phyloP scores from a whole-genome alignment of 2,888 invertebrate species.

The Heliothis peltigera region DNA sequence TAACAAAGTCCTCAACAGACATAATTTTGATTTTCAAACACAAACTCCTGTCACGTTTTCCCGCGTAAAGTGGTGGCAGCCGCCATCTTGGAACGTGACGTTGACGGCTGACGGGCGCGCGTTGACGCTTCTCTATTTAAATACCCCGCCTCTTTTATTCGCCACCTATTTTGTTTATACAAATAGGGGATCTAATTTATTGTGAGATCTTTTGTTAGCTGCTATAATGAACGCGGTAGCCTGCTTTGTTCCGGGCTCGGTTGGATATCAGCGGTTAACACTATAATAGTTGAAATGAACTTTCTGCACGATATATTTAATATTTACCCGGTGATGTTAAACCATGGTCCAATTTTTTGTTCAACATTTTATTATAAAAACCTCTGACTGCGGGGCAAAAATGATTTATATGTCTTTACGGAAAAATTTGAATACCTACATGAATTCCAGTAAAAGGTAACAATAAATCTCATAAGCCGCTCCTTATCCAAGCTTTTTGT shows the following conservation, averaged over 20 bases:
- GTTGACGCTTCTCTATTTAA: slow-evolving; percentile 83
- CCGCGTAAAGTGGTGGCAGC: slow-evolving; percentile 79
- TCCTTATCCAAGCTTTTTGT: slow-evolving; percentile 47
- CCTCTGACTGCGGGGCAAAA: neutral
- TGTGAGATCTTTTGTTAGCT: slow-evolving; percentile 74
- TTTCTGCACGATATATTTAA: slow-evolving; percentile 36
- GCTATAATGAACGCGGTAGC: slow-evolving; percentile 70
- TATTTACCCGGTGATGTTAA: slow-evolving; percentile 17
- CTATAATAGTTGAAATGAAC: slow-evolving; percentile 29
- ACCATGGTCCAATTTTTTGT: neutral
- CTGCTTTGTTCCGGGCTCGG: slow-evolving; percentile 63
- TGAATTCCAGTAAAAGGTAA: slow-evolving; percentile 41
- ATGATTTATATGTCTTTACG: neutral
- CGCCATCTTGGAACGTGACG: slow-evolving; percentile 87
- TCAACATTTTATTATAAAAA: neutral
- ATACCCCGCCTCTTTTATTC: slow-evolving; percentile 79
- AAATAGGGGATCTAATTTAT: slow-evolving; percentile 81
- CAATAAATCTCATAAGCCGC: slow-evolving; percentile 52
- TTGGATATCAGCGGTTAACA: slow-evolving; percentile 42
- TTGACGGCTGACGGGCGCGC: slow-evolving; percentile 70
- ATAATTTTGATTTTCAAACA: slow-evolving; percentile 70
- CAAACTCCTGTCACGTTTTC: slow-evolving; percentile 80
- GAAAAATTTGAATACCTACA: slow-evolving; percentile 9
- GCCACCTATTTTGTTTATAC: slow-evolving; percentile 71
- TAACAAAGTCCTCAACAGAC: slow-evolving; percentile 56